Conservation (phyloP, 2,113 vertebrate genomes). For the Sturnus vulgaris region DNA sequence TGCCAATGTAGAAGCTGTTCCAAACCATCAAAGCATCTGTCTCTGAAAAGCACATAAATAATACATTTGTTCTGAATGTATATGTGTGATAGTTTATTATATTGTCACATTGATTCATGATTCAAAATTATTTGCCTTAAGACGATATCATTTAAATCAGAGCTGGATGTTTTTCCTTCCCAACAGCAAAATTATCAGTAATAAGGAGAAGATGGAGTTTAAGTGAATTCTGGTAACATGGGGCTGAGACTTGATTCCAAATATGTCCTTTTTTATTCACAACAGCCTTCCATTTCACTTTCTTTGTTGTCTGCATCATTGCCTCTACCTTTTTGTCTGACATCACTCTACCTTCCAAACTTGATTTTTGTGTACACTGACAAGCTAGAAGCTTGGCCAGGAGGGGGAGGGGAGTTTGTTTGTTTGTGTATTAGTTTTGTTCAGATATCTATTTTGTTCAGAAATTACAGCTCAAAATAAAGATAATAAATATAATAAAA, state of each 20-base stretch:
- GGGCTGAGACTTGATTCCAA: not conserved
- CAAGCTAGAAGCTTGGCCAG: not conserved
- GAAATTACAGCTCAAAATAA: not conserved
- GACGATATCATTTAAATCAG: not conserved
- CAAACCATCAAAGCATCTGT: not conserved
- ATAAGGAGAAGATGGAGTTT: not conserved
- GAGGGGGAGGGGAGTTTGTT: fast-evolving
- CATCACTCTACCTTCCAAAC: not conserved
- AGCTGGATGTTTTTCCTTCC: not conserved
- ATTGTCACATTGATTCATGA: conserved; percentile 17
- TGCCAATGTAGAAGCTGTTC: not conserved
- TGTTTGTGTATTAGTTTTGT: not conserved
- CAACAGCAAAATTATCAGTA: not conserved
- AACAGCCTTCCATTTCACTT: not conserved
- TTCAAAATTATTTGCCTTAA: not conserved
- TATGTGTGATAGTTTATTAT: not conserved
- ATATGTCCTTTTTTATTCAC: not conserved
- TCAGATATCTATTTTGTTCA: not conserved
- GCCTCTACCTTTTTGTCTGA: not conserved
- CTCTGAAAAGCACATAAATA: not conserved
- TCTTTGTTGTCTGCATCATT: not conserved
- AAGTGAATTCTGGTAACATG: not conserved
- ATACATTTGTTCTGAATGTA: not conserved
- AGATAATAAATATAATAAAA: not conserved
- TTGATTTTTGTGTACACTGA: not conserved